These are phyloP conservation scores for Drosophila peninsularis DNA, from an alignment of 2,888 invertebrate genomes.

Conservation along the genomic window DNA sequence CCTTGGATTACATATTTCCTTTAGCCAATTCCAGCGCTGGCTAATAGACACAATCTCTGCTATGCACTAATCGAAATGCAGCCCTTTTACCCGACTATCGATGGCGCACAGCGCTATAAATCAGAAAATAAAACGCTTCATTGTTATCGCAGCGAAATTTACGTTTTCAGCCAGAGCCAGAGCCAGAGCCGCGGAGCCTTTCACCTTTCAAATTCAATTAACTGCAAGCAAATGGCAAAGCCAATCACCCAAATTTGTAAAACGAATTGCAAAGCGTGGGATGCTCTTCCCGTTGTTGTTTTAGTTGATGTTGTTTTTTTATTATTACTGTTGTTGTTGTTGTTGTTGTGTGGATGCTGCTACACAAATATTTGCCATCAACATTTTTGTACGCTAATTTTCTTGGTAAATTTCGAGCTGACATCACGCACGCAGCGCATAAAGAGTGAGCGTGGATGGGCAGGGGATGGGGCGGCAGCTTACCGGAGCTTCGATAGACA, in stretches of 20 bases:
- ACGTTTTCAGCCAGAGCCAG: constrained; percentile 23
- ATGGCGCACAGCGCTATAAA: constrained; percentile 55
- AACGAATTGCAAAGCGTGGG: constrained; percentile 78
- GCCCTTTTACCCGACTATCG: constrained; percentile 52
- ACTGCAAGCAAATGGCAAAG: constrained; percentile 73
- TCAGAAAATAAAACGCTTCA: constrained; percentile 69
- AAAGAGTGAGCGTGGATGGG: constrained; percentile 29
- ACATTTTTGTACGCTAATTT: constrained; percentile 80
- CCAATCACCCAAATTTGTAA: constrained; percentile 74
- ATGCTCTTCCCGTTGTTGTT: constrained; percentile 41
- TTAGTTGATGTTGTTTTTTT: constrained; percentile 21
- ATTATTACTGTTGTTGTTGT: constrained; percentile 7
- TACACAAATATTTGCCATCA: constrained; percentile 76
- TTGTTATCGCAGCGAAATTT: constrained; percentile 68
- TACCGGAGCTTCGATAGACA: constrained; percentile 51
- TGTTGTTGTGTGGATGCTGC: constrained; percentile 25
- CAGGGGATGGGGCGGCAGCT: neutral
- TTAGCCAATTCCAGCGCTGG: neutral
- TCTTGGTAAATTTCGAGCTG: constrained; percentile 72
- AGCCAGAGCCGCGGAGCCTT: constrained; percentile 48
- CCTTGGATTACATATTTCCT: constrained; percentile 23
- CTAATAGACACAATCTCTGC: constrained; percentile 41
- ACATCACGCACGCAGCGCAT: constrained; percentile 77
- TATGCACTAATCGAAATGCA: constrained; percentile 59
- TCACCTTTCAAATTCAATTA: constrained; percentile 80